A percentile compares a stretch with the other conserved stretches of the same genome.
These are phyloP conservation scores for Propithecus coquereli DNA, from an alignment of 2,113 vertebrate genomes.

Conservation along the genomic window DNA sequence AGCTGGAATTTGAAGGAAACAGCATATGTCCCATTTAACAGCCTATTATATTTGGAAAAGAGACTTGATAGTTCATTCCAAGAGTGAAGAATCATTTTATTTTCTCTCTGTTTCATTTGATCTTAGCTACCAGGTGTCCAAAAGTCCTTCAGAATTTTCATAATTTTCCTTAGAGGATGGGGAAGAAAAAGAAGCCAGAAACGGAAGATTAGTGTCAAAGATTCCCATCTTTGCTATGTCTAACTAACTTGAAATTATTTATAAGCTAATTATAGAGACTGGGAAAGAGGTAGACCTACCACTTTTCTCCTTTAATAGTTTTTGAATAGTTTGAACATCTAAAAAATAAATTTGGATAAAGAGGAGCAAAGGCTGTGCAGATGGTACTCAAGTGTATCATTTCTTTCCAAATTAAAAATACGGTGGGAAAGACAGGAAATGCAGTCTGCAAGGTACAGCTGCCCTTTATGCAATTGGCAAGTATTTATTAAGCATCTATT, in stretches of 20 bases:
- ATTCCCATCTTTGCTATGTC: background rate
- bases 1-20: background rate
- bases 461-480: background rate
- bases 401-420: background rate
- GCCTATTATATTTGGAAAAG: constrained; percentile 13
- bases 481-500: background rate
- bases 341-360: background rate
- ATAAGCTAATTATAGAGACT: background rate
- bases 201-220: background rate
- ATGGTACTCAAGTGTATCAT: background rate
- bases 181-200: background rate
- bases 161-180: background rate
- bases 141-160: constrained; percentile 18
- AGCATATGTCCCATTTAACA: background rate
- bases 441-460: background rate
- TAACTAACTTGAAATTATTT: constrained; percentile 15
- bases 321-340: background rate
- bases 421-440: background rate
- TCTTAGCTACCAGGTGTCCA: background rate
- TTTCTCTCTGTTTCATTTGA: background rate
- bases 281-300: background rate
- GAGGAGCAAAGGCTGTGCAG: background rate
- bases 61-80: background rate
- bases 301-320: background rate
- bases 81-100: background rate